A percentile compares a stretch with the other conserved stretches of the same genome.
Conservation (phyloP, 2,888 invertebrate species). For the Enoplolaimus lenunculus region DNA sequence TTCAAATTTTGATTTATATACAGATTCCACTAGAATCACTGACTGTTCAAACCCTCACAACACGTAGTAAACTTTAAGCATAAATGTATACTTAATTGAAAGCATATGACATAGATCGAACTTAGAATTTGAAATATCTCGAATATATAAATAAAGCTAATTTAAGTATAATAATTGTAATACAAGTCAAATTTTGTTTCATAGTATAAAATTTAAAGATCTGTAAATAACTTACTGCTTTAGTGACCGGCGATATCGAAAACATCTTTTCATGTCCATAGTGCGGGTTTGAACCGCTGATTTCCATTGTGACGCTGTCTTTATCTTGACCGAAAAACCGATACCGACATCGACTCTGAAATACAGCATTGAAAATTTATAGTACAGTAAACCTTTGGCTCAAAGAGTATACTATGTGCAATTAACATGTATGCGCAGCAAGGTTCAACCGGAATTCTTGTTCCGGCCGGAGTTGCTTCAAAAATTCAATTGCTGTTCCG, state of each 20-base stretch:
- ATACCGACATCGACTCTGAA: slow-evolving; percentile 40
- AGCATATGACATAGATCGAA: neutral
- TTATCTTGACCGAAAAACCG: slow-evolving; percentile 45
- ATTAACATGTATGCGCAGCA: too few relatives aligned
- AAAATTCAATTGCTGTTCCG: too few relatives aligned
- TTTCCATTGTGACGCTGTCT: slow-evolving; percentile 33
- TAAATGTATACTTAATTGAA: neutral
- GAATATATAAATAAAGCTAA: neutral
- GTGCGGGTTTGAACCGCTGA: slow-evolving; percentile 44
- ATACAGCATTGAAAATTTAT: too few relatives aligned
- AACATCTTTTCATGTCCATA: slow-evolving; percentile 46
- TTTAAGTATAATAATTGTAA: slow-evolving; percentile 7
- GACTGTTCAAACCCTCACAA: too few relatives aligned
- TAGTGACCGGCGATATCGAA: slow-evolving; percentile 43
- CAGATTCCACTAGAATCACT: too few relatives aligned
- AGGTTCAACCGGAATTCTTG: too few relatives aligned
- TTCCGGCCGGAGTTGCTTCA: too few relatives aligned
- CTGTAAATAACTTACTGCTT: slow-evolving; percentile 43
- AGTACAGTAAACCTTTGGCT: too few relatives aligned
- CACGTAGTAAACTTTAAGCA: too few relatives aligned
- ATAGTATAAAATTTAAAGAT: slow-evolving; percentile 12
- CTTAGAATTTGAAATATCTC: neutral
- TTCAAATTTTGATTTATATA: too few relatives aligned
- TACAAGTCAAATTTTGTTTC: too few relatives aligned
- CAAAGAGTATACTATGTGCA: too few relatives aligned